phyloP scores from a whole-genome alignment of 2,113 vertebrate species.

The Isurus oxyrinchus region DNA sequence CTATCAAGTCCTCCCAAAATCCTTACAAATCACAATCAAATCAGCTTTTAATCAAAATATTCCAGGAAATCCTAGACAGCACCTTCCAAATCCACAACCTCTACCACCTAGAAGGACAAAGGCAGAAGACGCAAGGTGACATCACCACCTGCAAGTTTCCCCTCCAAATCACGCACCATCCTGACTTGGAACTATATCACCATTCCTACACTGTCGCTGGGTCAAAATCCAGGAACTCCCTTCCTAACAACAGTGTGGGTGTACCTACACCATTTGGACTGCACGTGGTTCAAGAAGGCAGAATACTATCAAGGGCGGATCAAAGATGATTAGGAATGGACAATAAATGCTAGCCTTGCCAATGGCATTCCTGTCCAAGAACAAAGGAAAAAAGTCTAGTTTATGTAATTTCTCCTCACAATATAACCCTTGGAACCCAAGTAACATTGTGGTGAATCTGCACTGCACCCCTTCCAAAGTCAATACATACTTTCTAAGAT shows the following conservation, averaged over 20 bases:
- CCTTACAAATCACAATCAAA: not conserved
- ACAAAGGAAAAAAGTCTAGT: not conserved
- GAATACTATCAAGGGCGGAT: too few species aligned
- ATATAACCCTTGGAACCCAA: not conserved
- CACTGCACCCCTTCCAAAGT: not conserved
- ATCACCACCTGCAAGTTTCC: not conserved
- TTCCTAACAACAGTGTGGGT: too few species aligned
- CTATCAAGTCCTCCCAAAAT: not conserved
- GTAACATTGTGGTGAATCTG: not conserved
- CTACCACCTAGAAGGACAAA: not conserved
- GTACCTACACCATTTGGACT: too few species aligned
- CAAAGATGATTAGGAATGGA: too few species aligned
- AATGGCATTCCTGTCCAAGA: too few species aligned
- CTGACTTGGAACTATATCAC: too few species aligned
- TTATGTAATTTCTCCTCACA: not conserved
- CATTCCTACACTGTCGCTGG: too few species aligned
- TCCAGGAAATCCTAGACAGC: not conserved
- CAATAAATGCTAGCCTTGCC: too few species aligned
- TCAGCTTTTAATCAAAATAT: not conserved
- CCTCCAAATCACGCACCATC: not conserved
- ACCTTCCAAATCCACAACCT: too few species aligned
- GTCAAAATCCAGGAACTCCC: too few species aligned
- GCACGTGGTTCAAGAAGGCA: too few species aligned
- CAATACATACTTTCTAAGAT: not conserved
- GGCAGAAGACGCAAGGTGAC: not conserved